These are phyloP conservation scores for Climacteris rufus DNA, from an alignment of 2,113 vertebrate species.

Conservation along the genomic window DNA sequence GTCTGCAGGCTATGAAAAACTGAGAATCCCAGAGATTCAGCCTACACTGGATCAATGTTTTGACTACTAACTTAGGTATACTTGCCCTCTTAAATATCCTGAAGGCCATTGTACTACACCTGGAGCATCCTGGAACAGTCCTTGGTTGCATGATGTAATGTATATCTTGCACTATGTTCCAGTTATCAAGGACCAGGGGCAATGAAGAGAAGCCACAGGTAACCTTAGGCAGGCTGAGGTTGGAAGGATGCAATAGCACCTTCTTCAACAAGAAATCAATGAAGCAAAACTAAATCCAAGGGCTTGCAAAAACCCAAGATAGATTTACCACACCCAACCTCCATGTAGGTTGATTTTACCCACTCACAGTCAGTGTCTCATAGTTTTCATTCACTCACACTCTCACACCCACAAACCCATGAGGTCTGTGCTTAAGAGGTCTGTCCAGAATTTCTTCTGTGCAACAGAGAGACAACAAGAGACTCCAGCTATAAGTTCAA, in stretches of 20 bases:
- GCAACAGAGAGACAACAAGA: not conserved
- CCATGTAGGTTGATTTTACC: not conserved
- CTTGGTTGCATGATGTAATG: accelerated
- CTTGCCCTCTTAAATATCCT: not conserved
- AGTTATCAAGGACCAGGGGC: not conserved
- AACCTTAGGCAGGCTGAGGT: not conserved
- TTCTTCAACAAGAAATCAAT: not conserved
- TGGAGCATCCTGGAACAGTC: not conserved
- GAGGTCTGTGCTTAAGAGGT: not conserved
- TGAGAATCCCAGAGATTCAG: not conserved
- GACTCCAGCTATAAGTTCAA: accelerated
- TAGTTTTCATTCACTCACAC: not conserved
- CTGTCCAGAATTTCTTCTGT: not conserved
- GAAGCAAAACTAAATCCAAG: not conserved
- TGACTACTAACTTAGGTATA: not conserved
- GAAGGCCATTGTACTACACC: not conserved
- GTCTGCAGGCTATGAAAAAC: not conserved
- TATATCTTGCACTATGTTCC: not conserved
- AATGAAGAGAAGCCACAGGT: not conserved
- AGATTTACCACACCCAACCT: not conserved
- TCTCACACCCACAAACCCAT: not conserved
- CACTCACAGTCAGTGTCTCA: not conserved
- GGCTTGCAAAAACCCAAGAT: not conserved
- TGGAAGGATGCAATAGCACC: not conserved
- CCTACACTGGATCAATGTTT: not conserved